phyloP scores from a whole-genome alignment of 2,888 invertebrate genomes.

The Coelogynopora nodosa region DNA sequence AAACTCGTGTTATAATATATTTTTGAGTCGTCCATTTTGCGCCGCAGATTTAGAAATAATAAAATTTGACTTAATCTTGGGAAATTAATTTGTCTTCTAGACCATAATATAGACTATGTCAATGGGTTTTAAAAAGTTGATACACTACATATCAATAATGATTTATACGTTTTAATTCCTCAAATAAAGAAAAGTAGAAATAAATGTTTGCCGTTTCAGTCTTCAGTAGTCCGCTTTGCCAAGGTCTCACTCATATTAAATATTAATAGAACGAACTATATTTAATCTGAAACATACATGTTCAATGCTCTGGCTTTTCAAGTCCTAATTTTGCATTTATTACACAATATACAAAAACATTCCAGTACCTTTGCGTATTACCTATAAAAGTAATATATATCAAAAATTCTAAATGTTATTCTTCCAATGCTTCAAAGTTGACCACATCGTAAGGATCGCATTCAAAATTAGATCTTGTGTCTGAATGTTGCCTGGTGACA shows the following conservation, averaged over 20 bases:
- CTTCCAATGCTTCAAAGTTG: no score
- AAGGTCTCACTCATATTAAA: not conserved
- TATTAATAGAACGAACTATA: no score
- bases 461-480: no score
- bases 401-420: no score
- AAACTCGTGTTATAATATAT: conserved; percentile 15
- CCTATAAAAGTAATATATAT: no score
- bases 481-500: no score
- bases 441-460: no score
- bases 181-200: not conserved
- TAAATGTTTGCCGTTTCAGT: not conserved
- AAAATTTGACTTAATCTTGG: not conserved
- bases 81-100: not conserved
- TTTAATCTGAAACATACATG: no score
- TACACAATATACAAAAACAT: no score
- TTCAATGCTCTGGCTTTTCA: no score
- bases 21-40: not conserved
- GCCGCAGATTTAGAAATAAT: not conserved
- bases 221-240: not conserved
- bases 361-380: no score
- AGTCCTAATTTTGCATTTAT: no score
- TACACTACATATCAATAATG: not conserved
- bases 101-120: not conserved
- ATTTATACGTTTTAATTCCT: conserved; percentile 22
- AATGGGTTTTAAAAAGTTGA: not conserved